A percentile compares a stretch with the other conserved stretches of the same genome.
phyloP scores from a whole-genome alignment of 2,797 vertebrate species.

The Acomys russatus region DNA sequence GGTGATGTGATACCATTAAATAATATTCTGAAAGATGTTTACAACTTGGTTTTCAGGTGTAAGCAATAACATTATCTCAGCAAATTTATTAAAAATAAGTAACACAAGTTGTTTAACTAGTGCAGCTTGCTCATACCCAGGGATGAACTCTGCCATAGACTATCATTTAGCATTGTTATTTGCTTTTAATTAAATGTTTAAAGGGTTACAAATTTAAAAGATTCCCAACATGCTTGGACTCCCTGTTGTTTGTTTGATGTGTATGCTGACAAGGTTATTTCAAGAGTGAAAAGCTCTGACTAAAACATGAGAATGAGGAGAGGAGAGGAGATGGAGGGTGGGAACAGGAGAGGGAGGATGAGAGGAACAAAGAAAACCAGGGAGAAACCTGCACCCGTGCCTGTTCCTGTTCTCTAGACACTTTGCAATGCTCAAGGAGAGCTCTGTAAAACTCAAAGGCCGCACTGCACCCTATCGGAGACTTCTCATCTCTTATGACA shows the following conservation, averaged over 20 bases:
- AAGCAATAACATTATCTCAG: slow-evolving; percentile 20
- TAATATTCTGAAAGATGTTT: slow-evolving; percentile 48
- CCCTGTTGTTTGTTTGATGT: not conserved
- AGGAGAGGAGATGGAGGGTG: not conserved
- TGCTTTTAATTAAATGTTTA: slow-evolving; percentile 38
- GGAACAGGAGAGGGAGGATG: too few species aligned
- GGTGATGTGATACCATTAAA: slow-evolving; percentile 5
- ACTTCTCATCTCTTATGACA: not conserved
- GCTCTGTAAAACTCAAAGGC: not conserved
- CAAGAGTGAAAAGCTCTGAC: not conserved
- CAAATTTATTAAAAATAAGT: slow-evolving; percentile 37
- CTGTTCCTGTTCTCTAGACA: not conserved
- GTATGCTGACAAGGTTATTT: slow-evolving; percentile 26
- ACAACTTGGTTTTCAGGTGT: slow-evolving; percentile 5
- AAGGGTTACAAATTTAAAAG: slow-evolving; percentile 26
- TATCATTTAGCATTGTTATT: not conserved
- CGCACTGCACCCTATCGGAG: not conserved
- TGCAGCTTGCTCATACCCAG: not conserved
- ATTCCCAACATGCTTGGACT: slow-evolving; percentile 14
- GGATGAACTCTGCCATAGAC: not conserved
- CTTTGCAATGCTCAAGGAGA: not conserved
- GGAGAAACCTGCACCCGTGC: not conserved
- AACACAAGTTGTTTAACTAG: slow-evolving; percentile 4
- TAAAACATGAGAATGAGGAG: slow-evolving; percentile 2
- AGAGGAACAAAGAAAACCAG: too few species aligned